Base-by-base conservation (phyloP, 2,113 vertebrate genomes). In the Psophia crepitans region DNA sequence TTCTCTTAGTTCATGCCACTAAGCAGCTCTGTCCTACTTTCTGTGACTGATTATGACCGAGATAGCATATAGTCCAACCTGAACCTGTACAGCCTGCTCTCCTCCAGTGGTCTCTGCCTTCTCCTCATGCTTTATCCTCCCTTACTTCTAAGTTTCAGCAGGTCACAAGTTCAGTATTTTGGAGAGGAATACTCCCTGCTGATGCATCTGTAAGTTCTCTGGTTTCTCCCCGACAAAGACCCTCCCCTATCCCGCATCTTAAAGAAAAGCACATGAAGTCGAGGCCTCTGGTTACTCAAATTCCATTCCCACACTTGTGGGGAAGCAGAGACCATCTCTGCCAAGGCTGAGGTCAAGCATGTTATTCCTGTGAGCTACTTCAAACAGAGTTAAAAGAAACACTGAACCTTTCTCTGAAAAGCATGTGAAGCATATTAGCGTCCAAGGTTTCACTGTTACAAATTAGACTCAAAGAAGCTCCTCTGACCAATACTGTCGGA, bases 301-400 rank as follows among this genome's bases (percentile, higher is more conserved):
- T 96, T 96, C 94, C 94, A 87, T 96, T 96, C 95, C 96, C 90
- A 95, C 90, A 92, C 84, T 93, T 22, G 73, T 46, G 69, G 39
- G 73, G 86, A 87, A 64, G 74, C 94, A 95, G 74, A 90, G 87
- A 87, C 60, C 84, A 63, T 39, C 77, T 68, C 94, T 96, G 96
- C 92, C 96, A 97, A 93, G 81, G 63, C 84, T 75, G 89, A 95
- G 94, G 94, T 96, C 94, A 95, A 89, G 69, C 85, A 44, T 82
- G 86, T 89, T 96, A 87, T 92, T 96, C 64, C 83, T 84, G 80
- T 43, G 80, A 93, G 60, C 24, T 68, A 60, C 92, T 92, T 93
- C 49, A 73, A 81, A 88, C 68, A 70, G 26, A 87, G 32, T 70
- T 74, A 89, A 86, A 87, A 68, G 83, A 48, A 93, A 84, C 69